Conservation (phyloP, 2,888 invertebrate genomes). For the Sphaerophoria taeniata region DNA sequence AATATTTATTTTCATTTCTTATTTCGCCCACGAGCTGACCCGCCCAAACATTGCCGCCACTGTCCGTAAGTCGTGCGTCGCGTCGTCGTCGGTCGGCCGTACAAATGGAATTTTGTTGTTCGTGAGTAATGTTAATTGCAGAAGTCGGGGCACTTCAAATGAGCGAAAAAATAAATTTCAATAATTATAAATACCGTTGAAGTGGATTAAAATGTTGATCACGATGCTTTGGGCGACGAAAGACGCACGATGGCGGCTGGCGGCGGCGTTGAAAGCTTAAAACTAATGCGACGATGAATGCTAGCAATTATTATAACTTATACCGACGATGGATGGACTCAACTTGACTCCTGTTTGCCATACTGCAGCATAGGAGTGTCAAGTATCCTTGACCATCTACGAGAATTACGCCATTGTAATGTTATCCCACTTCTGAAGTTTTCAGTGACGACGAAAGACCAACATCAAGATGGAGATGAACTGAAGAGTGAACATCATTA, state of each 20-base stretch:
- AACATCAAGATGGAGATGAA: slow-evolving; percentile 1
- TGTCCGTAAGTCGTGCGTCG: too few species aligned
- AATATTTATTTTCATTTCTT: not conserved
- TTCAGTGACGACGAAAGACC: not conserved
- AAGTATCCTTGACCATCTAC: slow-evolving; percentile 57
- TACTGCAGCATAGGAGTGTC: slow-evolving; percentile 6
- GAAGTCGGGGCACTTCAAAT: slow-evolving; percentile 32
- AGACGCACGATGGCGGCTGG: too few species aligned
- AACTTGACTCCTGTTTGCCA: slow-evolving; percentile 34
- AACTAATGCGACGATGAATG: slow-evolving; percentile 40
- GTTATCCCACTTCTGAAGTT: slow-evolving; percentile 20
- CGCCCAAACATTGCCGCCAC: not conserved
- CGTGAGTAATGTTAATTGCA: slow-evolving; percentile 62
- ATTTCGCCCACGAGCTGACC: not conserved
- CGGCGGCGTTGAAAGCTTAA: not conserved
- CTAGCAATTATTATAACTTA: slow-evolving; percentile 40
- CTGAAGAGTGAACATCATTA: slow-evolving; percentile 32
- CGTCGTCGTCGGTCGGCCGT: too few species aligned
- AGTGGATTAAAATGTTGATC: slow-evolving; percentile 66
- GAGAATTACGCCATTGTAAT: slow-evolving; percentile 42
- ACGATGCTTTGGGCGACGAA: slow-evolving; percentile 17
- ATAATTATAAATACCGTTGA: slow-evolving; percentile 68
- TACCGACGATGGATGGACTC: slow-evolving; percentile 9
- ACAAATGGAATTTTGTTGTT: not conserved
- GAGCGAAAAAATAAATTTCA: slow-evolving; percentile 51